Percentiles rank a stretch among this genome's conserved stretches.
These are phyloP conservation scores for Lutjanus campechanus DNA, from an alignment of 2,797 vertebrate genomes.

Conservation along the genomic window DNA sequence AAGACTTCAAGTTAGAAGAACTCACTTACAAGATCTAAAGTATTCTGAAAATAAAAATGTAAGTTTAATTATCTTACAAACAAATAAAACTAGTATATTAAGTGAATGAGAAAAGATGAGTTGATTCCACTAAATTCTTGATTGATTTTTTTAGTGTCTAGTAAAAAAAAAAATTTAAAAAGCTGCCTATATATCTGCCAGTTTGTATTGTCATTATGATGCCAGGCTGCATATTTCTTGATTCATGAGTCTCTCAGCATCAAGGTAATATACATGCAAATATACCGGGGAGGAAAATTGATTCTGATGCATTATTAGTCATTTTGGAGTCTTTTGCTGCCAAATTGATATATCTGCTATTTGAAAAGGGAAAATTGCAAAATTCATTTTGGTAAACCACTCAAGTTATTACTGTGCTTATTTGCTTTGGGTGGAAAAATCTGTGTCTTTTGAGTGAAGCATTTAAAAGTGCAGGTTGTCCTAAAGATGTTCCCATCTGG, in stretches of 20 bases:
- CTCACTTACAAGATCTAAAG: too few relatives aligned
- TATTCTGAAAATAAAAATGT: too few relatives aligned
- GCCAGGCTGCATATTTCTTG: slow-evolving; percentile 3
- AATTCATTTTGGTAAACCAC: not conserved
- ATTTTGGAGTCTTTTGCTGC: slow-evolving; percentile 15
- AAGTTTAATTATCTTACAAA: too few relatives aligned
- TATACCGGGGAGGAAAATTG: slow-evolving; percentile 7
- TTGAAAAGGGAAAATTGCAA: not conserved
- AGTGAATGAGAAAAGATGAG: too few relatives aligned
- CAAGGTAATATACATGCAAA: slow-evolving; percentile 36
- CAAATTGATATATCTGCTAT: not conserved
- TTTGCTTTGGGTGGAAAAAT: slow-evolving; percentile 3
- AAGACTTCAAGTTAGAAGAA: too few relatives aligned
- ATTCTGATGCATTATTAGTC: slow-evolving; percentile 17
- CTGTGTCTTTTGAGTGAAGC: not conserved
- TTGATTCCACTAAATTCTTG: too few relatives aligned
- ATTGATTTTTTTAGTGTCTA: too few relatives aligned
- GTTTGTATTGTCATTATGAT: not conserved
- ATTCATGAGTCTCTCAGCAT: not conserved
- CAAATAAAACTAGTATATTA: too few relatives aligned
- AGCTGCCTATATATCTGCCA: not conserved
- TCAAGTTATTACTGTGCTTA: not conserved
- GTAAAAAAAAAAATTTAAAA: not conserved
- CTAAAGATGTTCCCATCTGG: not conserved
- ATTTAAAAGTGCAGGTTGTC: slow-evolving; percentile 5